Conservation (phyloP, 2,888 invertebrate genomes). For the Tholera decimalis region DNA sequence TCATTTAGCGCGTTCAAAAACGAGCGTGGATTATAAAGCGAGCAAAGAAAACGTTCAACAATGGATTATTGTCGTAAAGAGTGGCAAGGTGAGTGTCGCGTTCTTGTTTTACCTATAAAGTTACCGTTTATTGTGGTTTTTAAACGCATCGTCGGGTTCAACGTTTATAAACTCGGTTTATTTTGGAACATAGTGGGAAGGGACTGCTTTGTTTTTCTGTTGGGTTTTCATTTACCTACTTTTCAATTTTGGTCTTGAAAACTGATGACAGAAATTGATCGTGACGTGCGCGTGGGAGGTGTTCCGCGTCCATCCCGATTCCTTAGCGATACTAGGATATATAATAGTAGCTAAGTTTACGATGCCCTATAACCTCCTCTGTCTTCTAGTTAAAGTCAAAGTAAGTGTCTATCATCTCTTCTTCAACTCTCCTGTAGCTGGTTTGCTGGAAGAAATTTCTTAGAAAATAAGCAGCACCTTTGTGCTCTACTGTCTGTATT, state of each 20-base stretch:
- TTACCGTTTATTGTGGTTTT: slow-evolving; percentile 83
- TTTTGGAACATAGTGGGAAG: slow-evolving; percentile 29
- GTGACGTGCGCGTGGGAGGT: no score
- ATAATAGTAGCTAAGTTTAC: no score
- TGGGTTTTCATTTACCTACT: not conserved
- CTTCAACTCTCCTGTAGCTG: no score
- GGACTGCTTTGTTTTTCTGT: slow-evolving; percentile 20
- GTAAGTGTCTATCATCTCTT: no score
- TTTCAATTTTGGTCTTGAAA: not conserved
- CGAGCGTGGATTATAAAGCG: slow-evolving; percentile 72
- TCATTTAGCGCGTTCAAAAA: slow-evolving; percentile 70
- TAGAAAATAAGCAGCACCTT: no score
- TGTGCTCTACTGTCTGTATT: no score
- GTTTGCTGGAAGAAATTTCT: no score
- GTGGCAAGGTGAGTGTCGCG: slow-evolving; percentile 69
- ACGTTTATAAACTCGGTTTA: slow-evolving; percentile 66
- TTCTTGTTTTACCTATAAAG: slow-evolving; percentile 76
- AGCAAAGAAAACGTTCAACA: slow-evolving; percentile 78
- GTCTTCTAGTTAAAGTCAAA: no score
- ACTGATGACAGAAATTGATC: not conserved
- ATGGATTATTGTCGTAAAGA: slow-evolving; percentile 87
- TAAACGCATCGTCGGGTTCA: slow-evolving; percentile 72
- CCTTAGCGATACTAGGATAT: no score
- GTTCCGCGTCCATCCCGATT: no score
- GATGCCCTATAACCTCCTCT: no score